Evolutionary conservation across 1,140 invertebrate species (phyloP), one percentile per base, ranked within the genome.

Genomic region (Pseudomyrmex dendroicus): DNA sequence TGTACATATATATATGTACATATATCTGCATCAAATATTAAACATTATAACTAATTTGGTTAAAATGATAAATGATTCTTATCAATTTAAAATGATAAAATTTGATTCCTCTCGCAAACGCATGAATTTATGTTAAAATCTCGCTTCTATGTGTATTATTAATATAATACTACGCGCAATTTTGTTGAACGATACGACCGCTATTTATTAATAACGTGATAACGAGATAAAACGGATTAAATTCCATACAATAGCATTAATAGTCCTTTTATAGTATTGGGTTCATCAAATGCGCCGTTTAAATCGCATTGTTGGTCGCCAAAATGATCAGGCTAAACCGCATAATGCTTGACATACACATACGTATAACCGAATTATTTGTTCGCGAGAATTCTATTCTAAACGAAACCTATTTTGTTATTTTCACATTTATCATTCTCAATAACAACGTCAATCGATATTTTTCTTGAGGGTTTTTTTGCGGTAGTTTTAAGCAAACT

Each of bases 191-290:
- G 10, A 2, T 59, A 48, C 44, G 20, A 57, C 46, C 57, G 54
- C 12, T 70, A 56, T 66, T 67, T 50, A 70, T 70, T 70, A 80
- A 61, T 80, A 61, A 70, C 59, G 54, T 22, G 44, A 17, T 54
- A 44, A 13, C 59, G 8, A 17, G 44, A 35, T 70, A 17, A 70
- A 80, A 70, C n/a, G 12, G 44, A 35, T 80, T 70, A 70, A 80
- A 64, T 64, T 54, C 48, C 61, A 76, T 70, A 78, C 15, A 20
- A 15, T 68, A 78, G 15, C 54, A 80, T 80, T 80, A 70, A 72
- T 50, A 80, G 66, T 25, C 2, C 13, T 70, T 54, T 46, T 61
- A 46, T 20, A 15, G 54, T 22, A 70, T 70, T 70, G 70, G 48
- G 54, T 80, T 80, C 70, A 80, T 70, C 66, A 70, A 35, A 72